A percentile compares a stretch with the other conserved stretches of the same genome.
These are phyloP conservation scores for Holotrichia oblita DNA, from an alignment of 1,140 invertebrate genomes.

Conservation along the genomic window DNA sequence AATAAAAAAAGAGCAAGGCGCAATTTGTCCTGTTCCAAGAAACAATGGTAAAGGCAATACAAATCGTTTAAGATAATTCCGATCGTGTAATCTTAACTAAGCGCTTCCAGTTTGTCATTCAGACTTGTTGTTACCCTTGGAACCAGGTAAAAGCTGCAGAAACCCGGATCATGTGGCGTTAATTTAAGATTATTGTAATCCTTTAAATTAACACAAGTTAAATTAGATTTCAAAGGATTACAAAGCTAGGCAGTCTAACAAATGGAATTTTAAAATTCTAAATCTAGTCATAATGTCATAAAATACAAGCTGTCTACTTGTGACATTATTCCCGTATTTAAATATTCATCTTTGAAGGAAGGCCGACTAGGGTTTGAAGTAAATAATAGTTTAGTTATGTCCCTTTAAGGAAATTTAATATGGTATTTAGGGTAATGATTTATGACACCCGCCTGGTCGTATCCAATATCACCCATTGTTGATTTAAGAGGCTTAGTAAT, in stretches of 20 bases:
- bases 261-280: constrained; percentile 3
- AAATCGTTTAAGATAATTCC: neutral
- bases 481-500: constrained; percentile 28
- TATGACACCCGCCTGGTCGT: constrained; percentile 10
- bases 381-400: constrained; percentile 19
- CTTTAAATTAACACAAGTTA: constrained; percentile 12
- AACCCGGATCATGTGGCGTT: neutral
- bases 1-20: too few species aligned
- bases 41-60: too few species aligned
- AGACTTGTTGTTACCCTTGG: neutral
- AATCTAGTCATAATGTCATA: neutral
- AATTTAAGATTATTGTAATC: constrained; percentile 14
- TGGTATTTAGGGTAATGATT: constrained; percentile 27
- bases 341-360: neutral
- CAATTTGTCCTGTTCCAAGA: too few species aligned
- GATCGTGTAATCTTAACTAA: too few species aligned
- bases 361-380: constrained; percentile 7
- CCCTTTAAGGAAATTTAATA: constrained; percentile 13
- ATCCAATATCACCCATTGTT: constrained; percentile 19
- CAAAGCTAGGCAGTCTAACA: neutral
- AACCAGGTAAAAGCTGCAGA: neutral
- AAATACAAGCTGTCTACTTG: constrained; percentile 9
- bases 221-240: constrained; percentile 27
- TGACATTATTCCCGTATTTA: neutral
- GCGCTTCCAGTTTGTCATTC: too few species aligned